Base-by-base conservation (phyloP, 1,140 invertebrate genomes). In the Calycopis cecrops region DNA sequence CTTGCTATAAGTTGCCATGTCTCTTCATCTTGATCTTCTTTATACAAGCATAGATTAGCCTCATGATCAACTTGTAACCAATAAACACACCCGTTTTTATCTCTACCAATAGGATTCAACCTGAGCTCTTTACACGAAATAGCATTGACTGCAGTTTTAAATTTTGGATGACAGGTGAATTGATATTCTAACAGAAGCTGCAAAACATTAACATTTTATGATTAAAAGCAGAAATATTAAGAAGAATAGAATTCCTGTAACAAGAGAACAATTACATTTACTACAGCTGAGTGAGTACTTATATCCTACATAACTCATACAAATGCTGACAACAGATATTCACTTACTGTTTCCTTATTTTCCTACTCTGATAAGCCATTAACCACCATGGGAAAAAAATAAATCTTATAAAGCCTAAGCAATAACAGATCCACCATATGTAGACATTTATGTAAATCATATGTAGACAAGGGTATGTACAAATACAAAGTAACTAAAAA, bases 1-100 rank as follows among this genome's bases (percentile, higher is more conserved):
- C 92, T 95, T 60, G 96, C 97, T 61, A 98, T 93, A 37, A 99
- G 88, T 76, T 95, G 92, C 97, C 97, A 99, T 12, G 95, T 96
- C 77, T 98, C 96, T 75, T 99, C 97, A 88, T 99, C 97, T 54
- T 95, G 91, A 77, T 99, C 96, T 89, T 99, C 97, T 71, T 93
- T 93, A 80, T 98, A 99, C 17, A 99, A 91, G 60, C 96, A 90
- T 40, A 99, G 89, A 88, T 98, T 97, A 66, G 93, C 92, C 53
- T 95, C 93, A 62, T 93, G 91, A 81, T 99, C 97, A 58, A 96
- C 89, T 70, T 98, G 95, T 73, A 94, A 94, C 97, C 97, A 99
- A 83, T 99, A 99, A 7, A 93, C 90, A 74, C 95, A 91, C 8
- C 98, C 98, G 71, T 93, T 90, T 65, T 94, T 94, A 88, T 99